Percentiles rank a stretch among this genome's conserved stretches.
These are phyloP conservation scores for Caenorhabditis uteleia DNA, from an alignment of 2,888 invertebrate genomes.

Conservation along the genomic window DNA sequence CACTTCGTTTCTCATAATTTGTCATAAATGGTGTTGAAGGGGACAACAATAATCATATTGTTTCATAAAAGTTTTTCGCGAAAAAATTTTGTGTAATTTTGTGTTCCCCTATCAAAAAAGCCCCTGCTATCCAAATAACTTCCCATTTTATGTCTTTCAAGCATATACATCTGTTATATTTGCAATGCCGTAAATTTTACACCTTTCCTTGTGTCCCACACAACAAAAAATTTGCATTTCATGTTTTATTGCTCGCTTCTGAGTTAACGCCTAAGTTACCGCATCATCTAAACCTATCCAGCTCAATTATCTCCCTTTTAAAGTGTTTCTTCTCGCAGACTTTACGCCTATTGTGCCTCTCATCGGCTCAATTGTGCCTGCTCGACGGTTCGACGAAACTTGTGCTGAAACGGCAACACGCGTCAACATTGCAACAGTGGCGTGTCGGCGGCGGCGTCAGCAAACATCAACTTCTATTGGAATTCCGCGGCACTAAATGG, in stretches of 20 bases:
- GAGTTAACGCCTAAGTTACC: slow-evolving; percentile 6
- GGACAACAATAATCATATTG: no score
- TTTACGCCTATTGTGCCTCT: slow-evolving; percentile 75
- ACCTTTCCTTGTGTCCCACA: no score
- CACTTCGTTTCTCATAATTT: no score
- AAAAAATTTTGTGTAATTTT: no score
- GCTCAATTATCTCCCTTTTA: slow-evolving; percentile 18
- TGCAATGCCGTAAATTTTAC: no score
- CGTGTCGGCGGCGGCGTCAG: slow-evolving; percentile 76
- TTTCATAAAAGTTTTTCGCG: no score
- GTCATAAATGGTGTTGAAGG: no score
- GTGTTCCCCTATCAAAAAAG: no score
- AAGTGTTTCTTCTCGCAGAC: slow-evolving; percentile 71
- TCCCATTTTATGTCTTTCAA: no score
- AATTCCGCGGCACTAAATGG: slow-evolving; percentile 76
- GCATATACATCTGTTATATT: no score
- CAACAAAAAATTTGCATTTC: slow-evolving; percentile 4
- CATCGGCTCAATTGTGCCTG: slow-evolving; percentile 75
- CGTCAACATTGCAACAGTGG: slow-evolving; percentile 76
- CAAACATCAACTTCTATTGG: slow-evolving; percentile 76
- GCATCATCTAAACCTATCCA: slow-evolving; percentile 5
- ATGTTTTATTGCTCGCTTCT: slow-evolving; percentile 1
- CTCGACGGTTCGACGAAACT: slow-evolving; percentile 76
- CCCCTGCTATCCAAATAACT: no score
- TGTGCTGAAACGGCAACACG: slow-evolving; percentile 72